A percentile compares a stretch with the other conserved stretches of the same genome.
phyloP scores from a whole-genome alignment of 1,140 invertebrate genomes.

The Acromyrmex charruanus region DNA sequence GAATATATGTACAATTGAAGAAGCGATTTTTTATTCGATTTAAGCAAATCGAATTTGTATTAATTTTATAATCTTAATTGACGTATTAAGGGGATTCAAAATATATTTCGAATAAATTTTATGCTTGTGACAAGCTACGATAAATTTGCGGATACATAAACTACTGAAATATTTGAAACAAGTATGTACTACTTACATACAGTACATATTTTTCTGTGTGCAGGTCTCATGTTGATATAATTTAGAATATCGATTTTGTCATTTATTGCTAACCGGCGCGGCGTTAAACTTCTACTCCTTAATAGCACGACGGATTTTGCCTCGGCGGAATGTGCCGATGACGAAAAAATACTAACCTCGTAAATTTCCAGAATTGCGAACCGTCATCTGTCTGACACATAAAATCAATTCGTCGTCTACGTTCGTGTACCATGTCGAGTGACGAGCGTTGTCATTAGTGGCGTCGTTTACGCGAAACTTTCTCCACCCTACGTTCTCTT shows the following conservation, averaged over 20 bases:
- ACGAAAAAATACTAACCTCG: constrained; percentile 46
- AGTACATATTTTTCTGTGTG: no score
- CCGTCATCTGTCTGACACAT: constrained; percentile 49
- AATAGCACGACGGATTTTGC: constrained; percentile 19
- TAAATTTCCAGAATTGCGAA: constrained; percentile 51
- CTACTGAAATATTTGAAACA: no score
- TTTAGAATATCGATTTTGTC: not conserved
- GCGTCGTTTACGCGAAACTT: constrained; percentile 44
- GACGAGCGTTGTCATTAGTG: constrained; percentile 56
- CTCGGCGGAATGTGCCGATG: not conserved
- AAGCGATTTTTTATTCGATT: no score
- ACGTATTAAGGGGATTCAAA: no score
- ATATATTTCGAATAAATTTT: no score
- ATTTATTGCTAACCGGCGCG: not conserved
- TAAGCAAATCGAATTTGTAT: no score
- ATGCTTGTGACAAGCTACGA: no score
- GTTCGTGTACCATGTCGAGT: constrained; percentile 11
- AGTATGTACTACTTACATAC: no score
- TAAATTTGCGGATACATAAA: no score
- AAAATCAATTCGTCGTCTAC: constrained; percentile 51
- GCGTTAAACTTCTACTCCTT: constrained; percentile 2
- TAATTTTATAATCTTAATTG: no score
- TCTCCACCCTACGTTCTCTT: constrained; percentile 6
- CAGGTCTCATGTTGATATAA: not conserved
- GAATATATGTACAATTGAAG: no score